A percentile compares a stretch with the other conserved stretches of the same genome.
These are phyloP conservation scores for Drosophila tanythrix DNA, from an alignment of 2,888 invertebrate genomes.

Conservation along the genomic window DNA sequence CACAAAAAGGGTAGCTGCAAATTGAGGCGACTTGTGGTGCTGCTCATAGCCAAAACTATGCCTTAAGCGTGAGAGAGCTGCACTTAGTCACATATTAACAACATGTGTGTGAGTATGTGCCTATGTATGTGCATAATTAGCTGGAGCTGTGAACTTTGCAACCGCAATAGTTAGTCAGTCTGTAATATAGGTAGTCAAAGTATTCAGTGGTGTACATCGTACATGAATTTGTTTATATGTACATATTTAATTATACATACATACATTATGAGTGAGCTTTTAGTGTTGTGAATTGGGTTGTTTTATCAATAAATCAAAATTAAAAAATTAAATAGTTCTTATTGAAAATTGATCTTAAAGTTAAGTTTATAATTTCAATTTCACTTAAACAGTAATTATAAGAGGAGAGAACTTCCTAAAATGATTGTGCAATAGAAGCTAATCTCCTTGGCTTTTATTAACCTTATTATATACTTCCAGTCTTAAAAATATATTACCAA, in stretches of 20 bases:
- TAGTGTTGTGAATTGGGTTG: slow-evolving; percentile 1
- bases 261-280: background rate
- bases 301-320: background rate
- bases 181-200: slow-evolving; percentile 36
- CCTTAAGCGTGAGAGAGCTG: slow-evolving; percentile 13
- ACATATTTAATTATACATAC: slow-evolving; percentile 9
- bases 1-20: slow-evolving; percentile 7
- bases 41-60: background rate
- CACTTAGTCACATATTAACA: slow-evolving; percentile 11
- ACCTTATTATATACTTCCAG: background rate
- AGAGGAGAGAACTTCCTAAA: background rate
- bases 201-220: slow-evolving; percentile 23
- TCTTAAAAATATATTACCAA: background rate
- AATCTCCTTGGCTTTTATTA: background rate
- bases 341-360: too few relatives aligned
- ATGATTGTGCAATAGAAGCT: background rate
- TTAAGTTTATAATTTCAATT: too few relatives aligned
- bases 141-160: slow-evolving; percentile 47
- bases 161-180: slow-evolving; percentile 13
- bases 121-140: slow-evolving; percentile 42
- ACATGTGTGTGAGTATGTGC: background rate
- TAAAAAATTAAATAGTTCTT: too few relatives aligned
- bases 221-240: slow-evolving; percentile 21
- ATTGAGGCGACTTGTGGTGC: background rate
- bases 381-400: background rate